Percentiles rank a stretch among this genome's conserved stretches.
phyloP scores from a whole-genome alignment of 2,113 vertebrate species.

The Halichoerus grypus region DNA sequence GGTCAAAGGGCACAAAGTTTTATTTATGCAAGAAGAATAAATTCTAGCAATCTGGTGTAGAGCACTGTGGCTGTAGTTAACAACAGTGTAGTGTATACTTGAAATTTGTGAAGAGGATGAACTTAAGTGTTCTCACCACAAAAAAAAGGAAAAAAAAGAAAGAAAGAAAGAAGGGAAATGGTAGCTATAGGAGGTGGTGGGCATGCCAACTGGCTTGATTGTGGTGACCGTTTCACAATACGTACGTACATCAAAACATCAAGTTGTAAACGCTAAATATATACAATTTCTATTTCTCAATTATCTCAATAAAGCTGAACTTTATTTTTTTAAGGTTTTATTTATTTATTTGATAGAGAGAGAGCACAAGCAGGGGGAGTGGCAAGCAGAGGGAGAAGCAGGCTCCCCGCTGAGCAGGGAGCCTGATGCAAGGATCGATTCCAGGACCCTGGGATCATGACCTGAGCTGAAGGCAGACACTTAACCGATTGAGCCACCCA shows the following conservation, averaged over 20 bases:
- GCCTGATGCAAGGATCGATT: no score
- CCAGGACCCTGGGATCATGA: no score
- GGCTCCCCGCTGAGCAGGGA: no score
- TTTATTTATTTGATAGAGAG: no score
- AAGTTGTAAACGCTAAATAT: not conserved
- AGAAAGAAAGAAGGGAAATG: not conserved
- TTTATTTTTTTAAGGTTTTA: not conserved
- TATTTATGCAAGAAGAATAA: not conserved
- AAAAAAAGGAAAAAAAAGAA: not conserved
- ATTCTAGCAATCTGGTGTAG: not conserved
- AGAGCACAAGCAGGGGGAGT: no score
- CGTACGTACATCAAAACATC: not conserved
- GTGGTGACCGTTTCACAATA: not conserved
- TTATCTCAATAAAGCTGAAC: not conserved
- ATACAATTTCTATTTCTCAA: not conserved
- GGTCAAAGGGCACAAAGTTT: not conserved
- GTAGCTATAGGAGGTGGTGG: not conserved
- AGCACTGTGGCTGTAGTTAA: not conserved
- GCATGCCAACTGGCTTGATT: not conserved
- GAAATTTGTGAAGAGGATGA: not conserved
- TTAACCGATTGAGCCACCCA: no score
- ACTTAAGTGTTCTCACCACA: not conserved
- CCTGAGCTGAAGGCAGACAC: no score
- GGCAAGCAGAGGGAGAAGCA: no score
- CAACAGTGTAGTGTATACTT: not conserved